Evolutionary conservation across 2,888 invertebrate genomes (phyloP), one percentile per base, ranked within the genome.

Genomic region (Trachelus iudaicus): DNA sequence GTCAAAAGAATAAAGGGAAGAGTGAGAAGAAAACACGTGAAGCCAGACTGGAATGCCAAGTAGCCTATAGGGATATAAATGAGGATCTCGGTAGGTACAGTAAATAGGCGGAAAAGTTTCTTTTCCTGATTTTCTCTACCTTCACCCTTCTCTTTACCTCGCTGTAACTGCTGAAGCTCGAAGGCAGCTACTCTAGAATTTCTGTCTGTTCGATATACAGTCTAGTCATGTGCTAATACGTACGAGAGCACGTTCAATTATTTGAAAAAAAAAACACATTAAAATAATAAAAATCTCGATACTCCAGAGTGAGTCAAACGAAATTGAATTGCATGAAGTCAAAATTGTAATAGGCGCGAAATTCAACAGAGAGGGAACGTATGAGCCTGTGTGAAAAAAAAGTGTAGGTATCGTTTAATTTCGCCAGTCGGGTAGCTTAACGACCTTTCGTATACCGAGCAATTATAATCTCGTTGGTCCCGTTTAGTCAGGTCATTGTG

Each of bases 381-480:
- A 2, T 23, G 56, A 56, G 23, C 56, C 23, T 23, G 23, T 9
- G 9, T 9, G 56, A 23, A 56, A 56, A 56, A 23, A 23, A 56
- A 56, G 2, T 23, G 23, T 56, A 56, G 23, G 6, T 56, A 23
- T 23, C 56, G 23, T 23, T 56, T 56, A 15, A 56, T 56, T 56
- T 56, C 23, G 9, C 23, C 56, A 56, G 56, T 23, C 23, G 23
- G 0, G 9, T 9, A 23, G 56, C 23, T 23, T 56, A 56, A 71
- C 71, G 33, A 31, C 33, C 31, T 31, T 71, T 71, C 71, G 71
- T 71, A 34, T 23, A 34, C 34, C 71, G 15, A 71, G 75, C 75
- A 78, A 78, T 78, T 78, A 78, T 78, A 76, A 56, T 75, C 76
- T 78, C 76, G 75, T 78, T 78, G 75, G 77, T 74, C 37, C 75